Evolutionary conservation across 2,113 vertebrate genomes (phyloP), one percentile per base, ranked within the genome.

Genomic region (Geococcyx californianus): DNA sequence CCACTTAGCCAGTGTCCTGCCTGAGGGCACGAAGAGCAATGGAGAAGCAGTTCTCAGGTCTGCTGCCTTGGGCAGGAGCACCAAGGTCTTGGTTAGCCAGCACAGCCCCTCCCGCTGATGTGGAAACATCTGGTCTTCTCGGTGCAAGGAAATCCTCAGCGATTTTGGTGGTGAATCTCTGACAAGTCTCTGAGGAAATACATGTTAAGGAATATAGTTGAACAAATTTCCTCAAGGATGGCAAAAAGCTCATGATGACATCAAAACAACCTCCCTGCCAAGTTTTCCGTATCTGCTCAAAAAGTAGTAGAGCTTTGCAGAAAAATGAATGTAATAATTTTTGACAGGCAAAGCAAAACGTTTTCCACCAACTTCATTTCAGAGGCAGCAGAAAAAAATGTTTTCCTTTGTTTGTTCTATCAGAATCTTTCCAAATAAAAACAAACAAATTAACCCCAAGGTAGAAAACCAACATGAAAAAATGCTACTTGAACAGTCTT

Each of bases 331-430:
- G 23, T 73, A 92, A 92, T 69, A 51, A 42, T 31, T 94, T 85
- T 66, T 93, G 90, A 83, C 75, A 97, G 59, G 63, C 85, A 94
- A 87, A 77, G 76, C 55, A 94, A 78, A 95, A 86, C 20, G 47
- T 88, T 94, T 92, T 86, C 63, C 45, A 66, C 63, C 59, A 81
- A 38, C 72, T 92, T 86, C 59, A 47, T 92, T 94, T 94, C 55
- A 77, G 55, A 88, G 68, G 63, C 38, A 88, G 85, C n/a, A 85
- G n/a, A n/a, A n/a, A 88, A 85, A 23, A 62, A 1, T 25, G 38
- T 89, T 47, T 28, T 17, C 10, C 10, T 38, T 21, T 26, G 7
- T 87, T 89, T 89, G 54, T 82, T 90, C 84, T 76, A 91, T 59
- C 28, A 79, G 73, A 80, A 90, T 55, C 44, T 88, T 90, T 91